Base-by-base conservation (phyloP, 2,797 vertebrate genomes). In the Spondyliosoma cantharus region DNA sequence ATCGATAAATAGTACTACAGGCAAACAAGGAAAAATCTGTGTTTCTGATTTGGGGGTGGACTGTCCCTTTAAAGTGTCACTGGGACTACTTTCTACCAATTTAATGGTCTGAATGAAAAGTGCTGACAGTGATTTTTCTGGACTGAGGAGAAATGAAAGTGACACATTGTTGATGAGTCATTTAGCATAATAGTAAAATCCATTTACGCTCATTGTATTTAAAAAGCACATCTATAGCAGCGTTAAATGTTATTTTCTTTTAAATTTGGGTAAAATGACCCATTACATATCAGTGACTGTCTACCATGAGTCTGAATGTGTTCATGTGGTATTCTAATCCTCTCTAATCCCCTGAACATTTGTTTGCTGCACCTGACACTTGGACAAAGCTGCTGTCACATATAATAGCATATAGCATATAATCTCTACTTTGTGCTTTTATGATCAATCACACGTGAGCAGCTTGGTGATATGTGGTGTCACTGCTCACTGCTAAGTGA, bases 401-500 rank as follows among this genome's bases (percentile, higher is more conserved):
- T n/a, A n/a, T n/a, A n/a, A n/a, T n/a, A n/a, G n/a, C n/a, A n/a
- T n/a, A n/a, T 3, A 20, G 17, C 45, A 45, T 49, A 50, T 32
- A 59, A 68, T 57, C 67, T 76, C 24, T 67, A 62, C 50, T 29
- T 52, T 32, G 17, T 53, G 19, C 59, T 45, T 77, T 80, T 63
- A 59, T 53, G 46, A 80, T 77, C 19, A 25, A 62, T 86, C 74
- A 66, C 49, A 53, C 11, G 22, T 50, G 48, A 72, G 61, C 71
- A 72, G 66, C 60, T 62, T 78, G 27, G 45, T 62, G 46, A 57
- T 69, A 65, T 74, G 63, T 42, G 37, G 45, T 32, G 24, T 81
- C 50, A 43, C 24, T 50, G 49, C 54, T 79, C 42, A 43, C 29
- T 83, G 78, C 82, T 61, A 56, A 63, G 64, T 80, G 86, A 86